Evolutionary conservation across 1,140 invertebrate species (phyloP).

Genomic region (Lucilia cuprina): DNA sequence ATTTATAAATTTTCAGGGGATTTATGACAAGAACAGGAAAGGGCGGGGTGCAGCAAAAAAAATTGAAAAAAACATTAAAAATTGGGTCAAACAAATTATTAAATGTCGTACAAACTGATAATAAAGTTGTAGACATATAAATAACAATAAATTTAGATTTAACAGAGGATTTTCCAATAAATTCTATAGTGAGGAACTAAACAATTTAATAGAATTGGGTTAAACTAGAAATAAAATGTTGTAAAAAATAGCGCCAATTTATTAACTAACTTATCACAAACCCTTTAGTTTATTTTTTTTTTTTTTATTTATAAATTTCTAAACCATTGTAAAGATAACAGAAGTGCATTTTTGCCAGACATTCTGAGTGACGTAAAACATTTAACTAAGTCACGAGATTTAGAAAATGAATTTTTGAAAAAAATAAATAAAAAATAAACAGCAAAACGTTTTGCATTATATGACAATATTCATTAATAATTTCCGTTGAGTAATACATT

Average conservation of each 20-base stretch:
- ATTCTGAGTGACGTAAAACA: not conserved
- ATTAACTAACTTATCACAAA: too few species aligned
- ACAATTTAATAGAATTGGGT: too few species aligned
- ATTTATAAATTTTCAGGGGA: not conserved
- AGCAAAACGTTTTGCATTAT: too few species aligned
- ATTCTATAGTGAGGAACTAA: too few species aligned
- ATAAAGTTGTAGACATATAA: not conserved
- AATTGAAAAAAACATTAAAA: not conserved
- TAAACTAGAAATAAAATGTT: too few species aligned
- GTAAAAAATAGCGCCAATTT: too few species aligned
- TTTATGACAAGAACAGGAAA: too few species aligned
- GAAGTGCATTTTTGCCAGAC: not conserved
- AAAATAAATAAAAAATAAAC: too few species aligned
- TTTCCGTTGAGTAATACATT: not conserved
- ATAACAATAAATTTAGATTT: not conserved
- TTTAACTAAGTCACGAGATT: not conserved
- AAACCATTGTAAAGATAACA: too few species aligned
- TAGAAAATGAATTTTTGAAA: not conserved
- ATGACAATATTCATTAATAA: not conserved
- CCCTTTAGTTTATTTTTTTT: too few species aligned
- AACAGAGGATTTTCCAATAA: not conserved
- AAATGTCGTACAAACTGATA: not conserved
- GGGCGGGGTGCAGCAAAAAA: too few species aligned
- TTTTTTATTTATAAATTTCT: too few species aligned
- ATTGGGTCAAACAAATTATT: not conserved